phyloP scores from a whole-genome alignment of 2,113 vertebrate genomes.

The Pterophyllum scalare region DNA sequence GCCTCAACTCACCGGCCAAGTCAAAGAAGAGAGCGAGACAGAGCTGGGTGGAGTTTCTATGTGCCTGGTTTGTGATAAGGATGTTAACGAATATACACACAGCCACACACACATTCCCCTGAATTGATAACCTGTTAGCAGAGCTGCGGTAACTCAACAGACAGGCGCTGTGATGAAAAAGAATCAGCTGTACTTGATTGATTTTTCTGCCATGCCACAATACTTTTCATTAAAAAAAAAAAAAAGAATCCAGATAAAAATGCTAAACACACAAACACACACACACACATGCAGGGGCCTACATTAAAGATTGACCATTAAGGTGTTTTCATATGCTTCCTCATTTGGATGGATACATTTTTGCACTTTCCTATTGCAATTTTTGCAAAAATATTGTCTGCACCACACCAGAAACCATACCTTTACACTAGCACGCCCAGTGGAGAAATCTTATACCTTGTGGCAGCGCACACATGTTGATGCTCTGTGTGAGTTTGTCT shows the following conservation, averaged over 20 bases:
- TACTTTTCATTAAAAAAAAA: conserved; percentile 52
- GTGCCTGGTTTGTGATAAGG: conserved; percentile 47
- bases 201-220: conserved; percentile 69
- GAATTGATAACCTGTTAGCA: conserved; percentile 75
- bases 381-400: neutral
- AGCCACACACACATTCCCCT: conserved; percentile 53
- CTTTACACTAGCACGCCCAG: conserved; percentile 15
- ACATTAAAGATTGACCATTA: neutral
- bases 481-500: conserved; percentile 61
- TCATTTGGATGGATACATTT: neutral
- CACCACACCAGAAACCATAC: conserved; percentile 29
- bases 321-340: neutral
- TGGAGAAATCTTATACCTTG: conserved; percentile 54
- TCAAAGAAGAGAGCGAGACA: conserved; percentile 22
- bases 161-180: conserved; percentile 60
- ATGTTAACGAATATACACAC: conserved; percentile 65
- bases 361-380: neutral
- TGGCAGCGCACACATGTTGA: conserved; percentile 68
- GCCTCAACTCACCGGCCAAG: conserved; percentile 72
- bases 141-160: conserved; percentile 68
- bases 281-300: neutral
- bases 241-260: conserved; percentile 9
- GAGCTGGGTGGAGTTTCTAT: conserved; percentile 14
- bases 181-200: conserved; percentile 73
- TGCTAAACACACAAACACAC: neutral